phyloP scores from a whole-genome alignment of 1,140 invertebrate genomes.

The Pseudomyrmex cubaensis region DNA sequence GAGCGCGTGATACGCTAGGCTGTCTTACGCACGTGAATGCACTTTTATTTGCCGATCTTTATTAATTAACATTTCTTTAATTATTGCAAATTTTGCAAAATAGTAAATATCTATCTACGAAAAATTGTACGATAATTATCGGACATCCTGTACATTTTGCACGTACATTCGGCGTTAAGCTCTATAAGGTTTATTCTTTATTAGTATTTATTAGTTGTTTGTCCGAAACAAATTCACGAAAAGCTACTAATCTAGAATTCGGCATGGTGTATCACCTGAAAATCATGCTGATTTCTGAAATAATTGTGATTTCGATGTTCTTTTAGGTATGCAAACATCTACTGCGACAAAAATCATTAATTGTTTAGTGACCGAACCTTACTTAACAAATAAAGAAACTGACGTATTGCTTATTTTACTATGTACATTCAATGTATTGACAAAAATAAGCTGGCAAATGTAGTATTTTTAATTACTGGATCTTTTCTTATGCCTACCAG shows the following conservation, averaged over 20 bases:
- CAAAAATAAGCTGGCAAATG: neutral
- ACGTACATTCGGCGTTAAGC: too few relatives aligned
- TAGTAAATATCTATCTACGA: too few relatives aligned
- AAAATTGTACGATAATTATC: too few relatives aligned
- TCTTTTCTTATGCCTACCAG: conserved; percentile 6
- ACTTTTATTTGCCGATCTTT: too few relatives aligned
- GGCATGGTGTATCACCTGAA: neutral
- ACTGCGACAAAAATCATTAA: conserved; percentile 7
- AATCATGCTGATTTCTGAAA: conserved; percentile 15
- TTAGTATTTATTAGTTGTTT: too few relatives aligned
- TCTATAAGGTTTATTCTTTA: too few relatives aligned
- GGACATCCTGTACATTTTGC: too few relatives aligned
- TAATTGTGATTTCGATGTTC: neutral
- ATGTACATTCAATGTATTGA: conserved; percentile 13
- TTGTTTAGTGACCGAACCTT: neutral
- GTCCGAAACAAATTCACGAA: too few relatives aligned
- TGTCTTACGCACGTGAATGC: too few relatives aligned
- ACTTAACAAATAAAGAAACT: conserved; percentile 8
- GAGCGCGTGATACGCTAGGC: too few relatives aligned
- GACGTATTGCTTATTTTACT: neutral
- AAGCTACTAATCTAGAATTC: neutral
- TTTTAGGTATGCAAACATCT: neutral
- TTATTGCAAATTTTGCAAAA: too few relatives aligned
- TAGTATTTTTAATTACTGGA: neutral
- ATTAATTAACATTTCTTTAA: too few relatives aligned